Evolutionary conservation across 2,113 vertebrate genomes (phyloP).

Genomic region (Peromyscus californicus): DNA sequence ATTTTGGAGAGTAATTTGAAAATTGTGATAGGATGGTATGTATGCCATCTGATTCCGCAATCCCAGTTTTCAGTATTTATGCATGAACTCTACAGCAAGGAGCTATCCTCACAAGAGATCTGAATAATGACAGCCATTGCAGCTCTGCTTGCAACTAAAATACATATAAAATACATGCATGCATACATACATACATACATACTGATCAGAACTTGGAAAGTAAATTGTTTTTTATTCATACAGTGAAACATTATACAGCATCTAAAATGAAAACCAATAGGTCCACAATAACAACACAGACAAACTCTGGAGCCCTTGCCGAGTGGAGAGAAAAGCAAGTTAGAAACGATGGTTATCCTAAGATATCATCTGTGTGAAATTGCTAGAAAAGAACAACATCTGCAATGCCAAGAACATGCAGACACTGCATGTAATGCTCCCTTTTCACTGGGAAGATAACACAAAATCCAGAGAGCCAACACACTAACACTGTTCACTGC

Average conservation of each 20-base stretch:
- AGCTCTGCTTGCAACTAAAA: background rate
- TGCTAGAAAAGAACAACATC: background rate
- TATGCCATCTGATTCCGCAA: background rate
- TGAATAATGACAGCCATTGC: background rate
- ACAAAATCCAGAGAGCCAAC: background rate
- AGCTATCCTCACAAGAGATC: too few relatives aligned
- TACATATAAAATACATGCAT: too few relatives aligned
- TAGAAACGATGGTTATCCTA: background rate
- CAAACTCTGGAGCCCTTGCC: background rate
- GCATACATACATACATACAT: background rate
- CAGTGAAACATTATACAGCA: background rate
- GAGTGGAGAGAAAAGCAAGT: background rate
- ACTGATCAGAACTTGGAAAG: background rate
- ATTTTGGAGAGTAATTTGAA: background rate
- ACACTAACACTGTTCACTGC: too few relatives aligned
- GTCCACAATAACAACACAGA: background rate
- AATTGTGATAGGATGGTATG: background rate
- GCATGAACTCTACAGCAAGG: too few relatives aligned
- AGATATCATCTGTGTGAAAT: background rate
- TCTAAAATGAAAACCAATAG: background rate
- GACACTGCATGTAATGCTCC: background rate
- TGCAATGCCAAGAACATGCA: too few relatives aligned
- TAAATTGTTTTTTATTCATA: background rate
- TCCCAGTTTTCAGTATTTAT: too few relatives aligned
- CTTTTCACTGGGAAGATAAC: background rate